Evolutionary conservation across 2,888 invertebrate genomes (phyloP).

Genomic region (Brachyptera risi): DNA sequence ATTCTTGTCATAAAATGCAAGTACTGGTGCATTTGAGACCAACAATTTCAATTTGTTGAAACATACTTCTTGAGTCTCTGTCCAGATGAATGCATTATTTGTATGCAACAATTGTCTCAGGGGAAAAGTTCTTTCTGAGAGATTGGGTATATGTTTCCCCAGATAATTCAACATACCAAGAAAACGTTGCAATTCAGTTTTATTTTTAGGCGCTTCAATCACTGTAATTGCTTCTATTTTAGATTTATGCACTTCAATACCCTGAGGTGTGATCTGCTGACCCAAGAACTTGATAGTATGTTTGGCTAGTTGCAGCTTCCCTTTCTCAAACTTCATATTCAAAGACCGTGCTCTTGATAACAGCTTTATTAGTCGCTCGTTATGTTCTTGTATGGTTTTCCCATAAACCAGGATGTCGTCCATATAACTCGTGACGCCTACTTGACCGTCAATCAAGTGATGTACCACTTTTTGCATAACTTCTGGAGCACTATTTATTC

Average conservation of each 20-base stretch:
- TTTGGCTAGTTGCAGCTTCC: slow-evolving; percentile 35
- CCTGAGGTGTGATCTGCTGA: slow-evolving; percentile 25
- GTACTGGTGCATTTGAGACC: slow-evolving; percentile 10
- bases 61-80: neutral
- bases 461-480: slow-evolving; percentile 33
- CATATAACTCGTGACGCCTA: slow-evolving; percentile 34
- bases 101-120: slow-evolving; percentile 17
- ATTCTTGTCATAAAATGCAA: slow-evolving; percentile 25
- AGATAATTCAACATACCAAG: slow-evolving; percentile 34
- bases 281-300: neutral
- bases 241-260: neutral
- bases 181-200: slow-evolving; percentile 31
- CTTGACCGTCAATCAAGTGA: slow-evolving; percentile 27
- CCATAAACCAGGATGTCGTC: slow-evolving; percentile 37
- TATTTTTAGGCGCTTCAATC: slow-evolving; percentile 30
- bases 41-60: slow-evolving; percentile 9
- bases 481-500: slow-evolving; percentile 26
- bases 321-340: slow-evolving; percentile 36
- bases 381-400: slow-evolving; percentile 32
- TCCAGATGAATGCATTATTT: neutral
- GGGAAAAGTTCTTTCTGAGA: slow-evolving; percentile 13
- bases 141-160: slow-evolving; percentile 17
- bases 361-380: slow-evolving; percentile 32
- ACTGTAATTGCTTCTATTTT: slow-evolving; percentile 30
- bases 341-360: slow-evolving; percentile 28